Base-by-base conservation (phyloP, 2,797 vertebrate species). In the Dipus sagitta region DNA sequence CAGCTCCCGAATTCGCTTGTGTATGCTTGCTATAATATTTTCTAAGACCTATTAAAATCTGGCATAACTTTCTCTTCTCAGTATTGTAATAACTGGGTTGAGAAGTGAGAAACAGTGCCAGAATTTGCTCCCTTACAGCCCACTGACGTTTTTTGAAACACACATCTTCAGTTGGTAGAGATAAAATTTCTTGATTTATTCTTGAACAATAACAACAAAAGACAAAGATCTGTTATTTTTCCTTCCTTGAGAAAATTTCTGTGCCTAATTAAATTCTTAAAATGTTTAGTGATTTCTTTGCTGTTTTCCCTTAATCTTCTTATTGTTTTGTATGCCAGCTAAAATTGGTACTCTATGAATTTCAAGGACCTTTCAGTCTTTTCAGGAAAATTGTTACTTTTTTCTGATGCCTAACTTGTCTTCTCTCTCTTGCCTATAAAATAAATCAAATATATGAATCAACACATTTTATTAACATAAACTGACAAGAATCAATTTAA, bases 281-380 rank as follows among this genome's bases (percentile, higher is more conserved):
- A 95, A 82, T 62, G 34, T 92, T 95, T 96, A 77, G 82, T 92
- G 78, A 91, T 94, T 94, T 92, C 32, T 88, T 89, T 96, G 52
- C 21, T 93, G 70, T 88, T 89, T 75, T 24, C 82, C 30, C 38
- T 94, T 96, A 84, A 88, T 95, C 88, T 94, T 94, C 47, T 86
- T 87, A 82, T 89, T 95, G 67, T 64, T 96, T 83, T 87, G 34
- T 87, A 47, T 95, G 65, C 32, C 67, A 92, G 91, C 28, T 90
- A 95, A 94, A 96, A 95, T 95, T 81, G 79, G 67, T 88, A 70
- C 75, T 95, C 95, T 94, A 68, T 96, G 78, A 96, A 83, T 86
- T 95, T 94, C 74, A 92, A 96, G 64, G 79, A 17, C 78, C 85
- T 89, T 95, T 87, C 30, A 77, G 47, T 52, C 68, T 83, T 93